phyloP scores from a whole-genome alignment of 1,140 invertebrate genomes.

The Eubasilissa regina region DNA sequence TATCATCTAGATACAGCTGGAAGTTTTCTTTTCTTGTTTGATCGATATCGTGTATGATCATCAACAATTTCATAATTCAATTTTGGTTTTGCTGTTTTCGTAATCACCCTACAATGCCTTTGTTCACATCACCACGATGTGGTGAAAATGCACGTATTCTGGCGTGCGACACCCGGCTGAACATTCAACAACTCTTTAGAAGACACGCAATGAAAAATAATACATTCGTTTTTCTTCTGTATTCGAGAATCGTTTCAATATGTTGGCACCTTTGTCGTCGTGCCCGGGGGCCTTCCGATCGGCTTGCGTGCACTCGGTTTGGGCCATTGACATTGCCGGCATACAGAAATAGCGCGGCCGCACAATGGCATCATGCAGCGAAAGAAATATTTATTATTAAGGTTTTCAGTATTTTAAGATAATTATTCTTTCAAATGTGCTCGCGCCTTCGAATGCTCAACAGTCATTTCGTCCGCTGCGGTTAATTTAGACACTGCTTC shows the following conservation, averaged over 20 bases:
- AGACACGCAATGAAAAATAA: not conserved
- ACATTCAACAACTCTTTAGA: not conserved
- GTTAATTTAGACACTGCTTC: too few relatives aligned
- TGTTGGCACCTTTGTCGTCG: not conserved
- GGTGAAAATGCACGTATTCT: not conserved
- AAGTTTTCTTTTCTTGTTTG: too few relatives aligned
- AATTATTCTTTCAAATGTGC: not conserved
- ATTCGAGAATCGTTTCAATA: not conserved
- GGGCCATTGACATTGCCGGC: constrained; percentile 26
- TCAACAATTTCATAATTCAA: too few relatives aligned
- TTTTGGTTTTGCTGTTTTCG: too few relatives aligned
- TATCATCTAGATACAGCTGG: too few relatives aligned
- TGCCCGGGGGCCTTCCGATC: not conserved
- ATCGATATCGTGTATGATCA: too few relatives aligned
- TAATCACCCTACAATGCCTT: not conserved
- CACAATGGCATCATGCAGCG: constrained; percentile 17
- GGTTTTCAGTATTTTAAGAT: not conserved
- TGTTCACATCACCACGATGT: not conserved
- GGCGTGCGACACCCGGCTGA: not conserved
- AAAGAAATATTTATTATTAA: not conserved
- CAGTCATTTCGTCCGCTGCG: too few relatives aligned
- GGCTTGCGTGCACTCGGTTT: constrained; percentile 4
- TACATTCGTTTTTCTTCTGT: not conserved
- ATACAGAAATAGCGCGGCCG: constrained; percentile 21
- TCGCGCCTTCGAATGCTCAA: not conserved